phyloP scores from a whole-genome alignment of 2,113 vertebrate species.

The Ariopsis seemanni region DNA sequence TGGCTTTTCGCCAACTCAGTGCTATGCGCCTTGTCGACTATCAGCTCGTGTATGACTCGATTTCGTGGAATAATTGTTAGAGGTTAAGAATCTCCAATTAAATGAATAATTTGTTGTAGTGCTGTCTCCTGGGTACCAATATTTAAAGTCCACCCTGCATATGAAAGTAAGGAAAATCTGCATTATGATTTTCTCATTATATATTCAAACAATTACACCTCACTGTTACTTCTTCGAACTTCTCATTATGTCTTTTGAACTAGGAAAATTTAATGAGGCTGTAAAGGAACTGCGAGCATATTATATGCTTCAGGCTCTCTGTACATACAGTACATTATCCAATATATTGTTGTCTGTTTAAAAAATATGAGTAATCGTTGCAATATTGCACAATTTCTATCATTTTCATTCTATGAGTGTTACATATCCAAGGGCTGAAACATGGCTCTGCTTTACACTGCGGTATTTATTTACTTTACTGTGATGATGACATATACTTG shows the following conservation, averaged over 20 bases:
- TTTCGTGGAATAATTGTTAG: too few species aligned
- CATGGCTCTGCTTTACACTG: constrained; percentile 1
- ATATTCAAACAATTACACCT: constrained; percentile 4
- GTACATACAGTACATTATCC: background rate
- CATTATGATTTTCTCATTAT: constrained; percentile 25
- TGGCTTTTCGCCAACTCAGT: too few species aligned
- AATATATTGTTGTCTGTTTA: background rate
- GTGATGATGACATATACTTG: constrained; percentile 43
- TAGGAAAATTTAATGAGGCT: constrained; percentile 19
- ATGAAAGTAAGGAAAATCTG: background rate
- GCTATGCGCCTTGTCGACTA: too few species aligned
- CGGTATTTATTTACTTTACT: constrained; percentile 13
- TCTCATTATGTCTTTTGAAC: constrained; percentile 28
- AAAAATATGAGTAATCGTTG: background rate
- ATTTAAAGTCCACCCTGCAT: background rate
- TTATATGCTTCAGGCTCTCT: constrained; percentile 15
- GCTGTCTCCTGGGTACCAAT: background rate
- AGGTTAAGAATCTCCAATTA: background rate
- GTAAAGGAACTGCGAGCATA: background rate
- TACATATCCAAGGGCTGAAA: background rate
- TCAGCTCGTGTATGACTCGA: too few species aligned
- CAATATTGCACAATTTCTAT: constrained; percentile 22
- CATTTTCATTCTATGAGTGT: constrained; percentile 19
- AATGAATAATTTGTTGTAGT: background rate
- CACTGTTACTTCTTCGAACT: background rate